phyloP scores from a whole-genome alignment of 2,797 vertebrate genomes.

The Anguilla anguilla region DNA sequence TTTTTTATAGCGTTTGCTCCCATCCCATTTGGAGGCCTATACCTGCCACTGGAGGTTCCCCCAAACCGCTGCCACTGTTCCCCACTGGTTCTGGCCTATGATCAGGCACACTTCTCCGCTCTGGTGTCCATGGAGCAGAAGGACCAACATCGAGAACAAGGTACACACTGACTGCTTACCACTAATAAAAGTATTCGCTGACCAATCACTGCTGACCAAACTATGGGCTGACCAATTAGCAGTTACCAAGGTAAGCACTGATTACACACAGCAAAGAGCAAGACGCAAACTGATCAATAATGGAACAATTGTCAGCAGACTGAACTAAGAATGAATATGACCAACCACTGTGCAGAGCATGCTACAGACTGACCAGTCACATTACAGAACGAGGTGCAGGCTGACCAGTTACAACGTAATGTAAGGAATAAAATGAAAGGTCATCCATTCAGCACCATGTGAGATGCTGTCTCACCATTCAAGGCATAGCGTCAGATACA shows the following conservation, averaged over 20 bases:
- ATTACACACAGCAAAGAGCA: neutral
- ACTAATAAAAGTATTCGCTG: neutral
- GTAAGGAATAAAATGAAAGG: neutral
- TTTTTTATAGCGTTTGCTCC: conserved; percentile 87
- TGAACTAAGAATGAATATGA: neutral
- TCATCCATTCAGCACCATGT: neutral
- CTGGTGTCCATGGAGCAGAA: conserved; percentile 98
- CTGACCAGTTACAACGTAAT: neutral
- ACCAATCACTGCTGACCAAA: neutral
- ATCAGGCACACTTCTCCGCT: conserved; percentile 98
- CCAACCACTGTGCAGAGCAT: neutral
- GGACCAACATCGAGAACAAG: conserved; percentile 97
- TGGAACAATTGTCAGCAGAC: neutral
- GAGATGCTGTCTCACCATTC: neutral
- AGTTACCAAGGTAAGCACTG: neutral
- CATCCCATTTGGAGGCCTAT: conserved; percentile 95
- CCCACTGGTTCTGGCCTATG: conserved; percentile 94
- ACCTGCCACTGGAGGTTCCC: conserved; percentile 94
- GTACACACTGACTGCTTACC: conserved; percentile 61
- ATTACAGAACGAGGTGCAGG: neutral
- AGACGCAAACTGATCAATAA: neutral
- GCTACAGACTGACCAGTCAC: neutral
- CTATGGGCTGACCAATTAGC: neutral
- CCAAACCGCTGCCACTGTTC: conserved; percentile 96
- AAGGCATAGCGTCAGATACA: neutral